Base-by-base conservation (phyloP, 2,888 invertebrate species). In the Himalopsyche kuldschensis region DNA sequence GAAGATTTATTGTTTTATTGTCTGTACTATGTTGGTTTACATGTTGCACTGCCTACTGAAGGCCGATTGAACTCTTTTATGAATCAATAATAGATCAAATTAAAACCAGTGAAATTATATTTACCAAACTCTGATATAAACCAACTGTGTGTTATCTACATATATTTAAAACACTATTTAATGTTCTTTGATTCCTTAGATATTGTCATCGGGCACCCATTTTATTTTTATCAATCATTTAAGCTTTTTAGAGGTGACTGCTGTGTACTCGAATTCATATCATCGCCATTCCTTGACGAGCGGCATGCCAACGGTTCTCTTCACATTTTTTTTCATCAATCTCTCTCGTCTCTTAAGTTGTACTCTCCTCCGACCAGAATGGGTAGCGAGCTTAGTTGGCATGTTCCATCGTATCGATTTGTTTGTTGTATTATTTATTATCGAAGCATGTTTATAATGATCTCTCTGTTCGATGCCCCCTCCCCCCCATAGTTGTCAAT, bases 341-440 rank as follows among this genome's bases (percentile, higher is more conserved):
- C 55, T 69, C 69, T 69, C 69, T 48, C 17, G n/a, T 80, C 32
- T 76, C 24, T 75, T 27, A 77, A 31, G 41, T 81, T 69, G 69
- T 69, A 3, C 69, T 69, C 69, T 69, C 69, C 69, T 69, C 69
- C 69, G 69, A 69, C 69, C 69, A 27, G 69, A 69, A 69, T 69
- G 46, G 80, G 75, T 76, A 80, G 76, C 77, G 48, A 48, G 41
- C 32, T 77, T 48, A 63, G 78, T 48, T 63, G 69, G 69, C 77
- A 77, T 81, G 69, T 46, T 63, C 20, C 17, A 82, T 78, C 20
- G 55, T 55, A 27, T 69, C 10, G 5, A 69, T 55, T 75, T 76
- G 76, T 17, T 31, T 80, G 32, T 89, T 79, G 48, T 79, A 75
- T 75, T 31, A 41, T 41, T 32, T 69, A 46, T 79, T 48, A 48